Percentiles rank a stretch among this genome's conserved stretches.
Evolutionary conservation across 2,113 vertebrate genomes (phyloP).

Genomic region (Chinchilla lanigera): DNA sequence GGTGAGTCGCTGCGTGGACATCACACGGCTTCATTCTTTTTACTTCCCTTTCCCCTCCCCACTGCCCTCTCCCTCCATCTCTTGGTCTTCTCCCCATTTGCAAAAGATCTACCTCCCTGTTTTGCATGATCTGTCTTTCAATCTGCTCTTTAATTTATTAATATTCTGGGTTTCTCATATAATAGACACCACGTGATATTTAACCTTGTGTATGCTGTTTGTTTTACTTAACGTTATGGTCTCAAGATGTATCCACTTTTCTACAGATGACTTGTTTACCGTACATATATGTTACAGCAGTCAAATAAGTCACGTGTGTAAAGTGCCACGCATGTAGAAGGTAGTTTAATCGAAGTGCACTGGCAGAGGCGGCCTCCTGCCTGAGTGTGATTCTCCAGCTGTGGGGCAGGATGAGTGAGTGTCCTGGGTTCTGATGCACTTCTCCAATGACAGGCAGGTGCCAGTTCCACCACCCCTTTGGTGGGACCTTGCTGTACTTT

Average conservation of each 20-base stretch:
- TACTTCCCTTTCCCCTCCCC: not conserved
- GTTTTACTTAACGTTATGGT: not conserved
- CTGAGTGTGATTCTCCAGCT: not conserved
- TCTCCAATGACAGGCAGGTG: not conserved
- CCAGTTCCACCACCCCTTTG: accelerated
- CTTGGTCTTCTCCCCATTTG: not conserved
- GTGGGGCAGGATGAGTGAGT: accelerated
- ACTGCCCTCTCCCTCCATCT: not conserved
- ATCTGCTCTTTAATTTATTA: not conserved
- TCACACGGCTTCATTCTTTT: not conserved
- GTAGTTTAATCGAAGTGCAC: not conserved
- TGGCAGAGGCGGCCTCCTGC: no score
- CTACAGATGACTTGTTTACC: not conserved
- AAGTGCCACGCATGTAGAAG: accelerated
- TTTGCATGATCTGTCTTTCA: not conserved
- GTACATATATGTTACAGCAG: no score
- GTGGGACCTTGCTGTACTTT: not conserved
- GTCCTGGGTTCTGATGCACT: accelerated
- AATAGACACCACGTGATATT: not conserved
- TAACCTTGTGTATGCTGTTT: not conserved
- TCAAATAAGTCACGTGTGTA: accelerated
- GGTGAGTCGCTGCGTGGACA: not conserved
- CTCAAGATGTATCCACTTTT: not conserved
- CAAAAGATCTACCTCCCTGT: not conserved
- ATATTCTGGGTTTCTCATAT: not conserved